Base-by-base conservation (phyloP, 2,888 invertebrate species). In the Eupithecia exiguata region DNA sequence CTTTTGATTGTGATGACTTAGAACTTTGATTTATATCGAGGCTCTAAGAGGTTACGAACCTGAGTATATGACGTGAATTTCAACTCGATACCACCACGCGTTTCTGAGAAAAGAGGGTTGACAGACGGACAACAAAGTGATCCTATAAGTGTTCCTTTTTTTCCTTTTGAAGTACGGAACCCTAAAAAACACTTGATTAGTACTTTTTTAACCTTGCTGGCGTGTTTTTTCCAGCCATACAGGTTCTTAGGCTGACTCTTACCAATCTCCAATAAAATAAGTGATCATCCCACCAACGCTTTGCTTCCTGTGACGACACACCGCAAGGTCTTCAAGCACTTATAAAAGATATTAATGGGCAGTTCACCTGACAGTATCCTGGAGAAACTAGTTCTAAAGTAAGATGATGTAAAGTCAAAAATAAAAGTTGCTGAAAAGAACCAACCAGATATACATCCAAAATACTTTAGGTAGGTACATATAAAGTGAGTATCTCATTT, bases 181-280 rank as follows among this genome's bases (percentile, higher is more conserved):
- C n/a, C n/a, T n/a, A n/a, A 10, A 49, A 49, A 9, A 49, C n/a
- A n/a, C 49, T 49, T 3, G 3, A 49, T n/a, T n/a, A 49, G n/a
- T n/a, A 49, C 49, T n/a, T 49, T 49, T 7, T 49, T 49, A 49
- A n/a, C n/a, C 49, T 0, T 16, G 7, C n/a, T n/a, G n/a, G n/a
- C 6, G 5, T 43, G 49, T 46, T 53, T 53, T 53, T 58, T 25
- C 58, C 58, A 21, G 14, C 12, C n/a, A 53, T 25, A 58, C 21
- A 14, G 4, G 21, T 53, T 53, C 21, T 53, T 12, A 25, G 25
- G 12, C 58, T 25, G 21, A 21, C 25, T 58, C 58, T 58, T 58
- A 58, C 58, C 58, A 58, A 58, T 58, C 21, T 58, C 53, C 53
- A 53, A 21, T 21, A 53, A 49, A 53, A 53, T 25, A 12, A 58